Evolutionary conservation across 2,113 vertebrate species (phyloP).

Genomic region (Myxocyprinus asiaticus): DNA sequence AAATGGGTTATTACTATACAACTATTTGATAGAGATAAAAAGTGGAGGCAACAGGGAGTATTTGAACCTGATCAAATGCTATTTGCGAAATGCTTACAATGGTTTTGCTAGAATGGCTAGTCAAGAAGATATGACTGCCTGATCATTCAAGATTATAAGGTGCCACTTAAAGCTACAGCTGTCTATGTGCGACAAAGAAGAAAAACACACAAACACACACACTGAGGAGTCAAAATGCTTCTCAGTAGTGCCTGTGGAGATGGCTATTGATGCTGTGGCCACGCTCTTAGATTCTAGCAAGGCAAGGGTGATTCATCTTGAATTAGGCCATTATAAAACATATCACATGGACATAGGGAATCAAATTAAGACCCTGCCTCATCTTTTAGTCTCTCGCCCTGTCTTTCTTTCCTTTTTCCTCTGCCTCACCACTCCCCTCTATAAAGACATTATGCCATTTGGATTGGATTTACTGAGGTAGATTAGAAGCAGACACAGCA

Average conservation of each 20-base stretch:
- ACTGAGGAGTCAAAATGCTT: slow-evolving; percentile 61
- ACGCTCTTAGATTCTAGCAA: slow-evolving; percentile 60
- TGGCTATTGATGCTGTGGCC: slow-evolving; percentile 70
- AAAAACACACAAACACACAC: slow-evolving; percentile 10
- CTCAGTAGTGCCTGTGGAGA: slow-evolving; percentile 59
- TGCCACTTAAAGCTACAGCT: slow-evolving; percentile 70
- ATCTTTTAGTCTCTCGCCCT: slow-evolving; percentile 46
- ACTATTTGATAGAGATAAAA: too few species aligned
- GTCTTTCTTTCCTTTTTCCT: slow-evolving; percentile 41
- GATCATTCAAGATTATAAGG: slow-evolving; percentile 75
- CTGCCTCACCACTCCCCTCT: slow-evolving; percentile 43
- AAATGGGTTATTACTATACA: too few species aligned
- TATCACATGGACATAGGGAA: slow-evolving; percentile 68
- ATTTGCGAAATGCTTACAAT: background rate
- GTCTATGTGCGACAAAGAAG: slow-evolving; percentile 61
- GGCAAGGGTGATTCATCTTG: slow-evolving; percentile 72
- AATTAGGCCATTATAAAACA: slow-evolving; percentile 77
- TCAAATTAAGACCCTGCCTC: slow-evolving; percentile 71
- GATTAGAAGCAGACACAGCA: slow-evolving; percentile 53
- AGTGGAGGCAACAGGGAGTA: too few species aligned
- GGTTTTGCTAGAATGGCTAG: slow-evolving; percentile 2
- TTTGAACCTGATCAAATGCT: too few species aligned
- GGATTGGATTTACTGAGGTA: slow-evolving; percentile 55
- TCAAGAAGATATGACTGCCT: slow-evolving; percentile 67
- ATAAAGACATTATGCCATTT: slow-evolving; percentile 58